Evolutionary conservation across 2,888 invertebrate genomes (phyloP), one percentile per base, ranked within the genome.

Genomic region (Nipponacmea schrenckii): DNA sequence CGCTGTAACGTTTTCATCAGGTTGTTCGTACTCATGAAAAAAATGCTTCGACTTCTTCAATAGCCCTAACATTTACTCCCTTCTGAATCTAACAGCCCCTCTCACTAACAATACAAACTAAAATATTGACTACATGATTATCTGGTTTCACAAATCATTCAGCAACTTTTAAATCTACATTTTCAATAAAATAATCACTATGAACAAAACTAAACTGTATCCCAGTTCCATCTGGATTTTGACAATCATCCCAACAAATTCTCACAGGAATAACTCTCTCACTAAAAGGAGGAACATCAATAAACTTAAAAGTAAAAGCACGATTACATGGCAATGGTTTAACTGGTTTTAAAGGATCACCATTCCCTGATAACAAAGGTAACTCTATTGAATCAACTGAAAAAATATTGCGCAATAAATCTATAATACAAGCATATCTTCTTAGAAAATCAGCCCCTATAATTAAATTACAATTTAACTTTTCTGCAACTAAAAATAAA

Each of bases 281-380:
- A 20, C n/a, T 20, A 56, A 17, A 20, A 8, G 56, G 56, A 20
- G n/a, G n/a, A n/a, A 56, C 15, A 56, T 56, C 20, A 20, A 56
- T 8, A 56, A 17, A 15, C 15, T 56, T 56, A 56, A 56, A 10
- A 8, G 56, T 56, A n/a, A 56, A n/a, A n/a, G 24, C 56, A 56
- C 24, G 7, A 56, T 56, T 56, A 20, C 20, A 3, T 20, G 56
- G 56, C n/a, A 56, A 20, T 8, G 15, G 56, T 24, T 56, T 56
- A 15, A 56, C n/a, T 15, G 20, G 10, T 56, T 20, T 20, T 56
- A 56, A 56, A 56, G 56, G 56, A n/a, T 17, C 24, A 15, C 56
- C 56, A 56, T 56, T 24, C 10, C 56, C n/a, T 56, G 56, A 56
- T 56, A 56, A 20, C n/a, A 56, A 56, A 24, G 50, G 56, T 56